Percentiles rank a stretch among this genome's conserved stretches.
Evolutionary conservation across 2,888 invertebrate species (phyloP).

Genomic region (Thymelicus sylvestris): DNA sequence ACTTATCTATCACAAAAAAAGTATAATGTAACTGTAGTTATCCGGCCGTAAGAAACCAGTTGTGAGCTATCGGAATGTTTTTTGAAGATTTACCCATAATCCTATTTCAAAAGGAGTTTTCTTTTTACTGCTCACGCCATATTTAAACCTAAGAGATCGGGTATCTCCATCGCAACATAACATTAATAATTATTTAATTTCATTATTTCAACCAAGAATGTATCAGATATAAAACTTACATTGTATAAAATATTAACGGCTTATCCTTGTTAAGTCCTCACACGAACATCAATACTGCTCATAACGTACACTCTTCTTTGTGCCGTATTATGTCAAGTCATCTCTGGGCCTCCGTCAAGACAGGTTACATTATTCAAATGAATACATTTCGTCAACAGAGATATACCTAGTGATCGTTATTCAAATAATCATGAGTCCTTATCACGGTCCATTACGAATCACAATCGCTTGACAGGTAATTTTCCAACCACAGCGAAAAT

Average conservation of each 20-base stretch:
- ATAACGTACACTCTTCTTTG: conserved; percentile 59
- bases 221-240: no score
- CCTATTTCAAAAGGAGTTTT: no score
- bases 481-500: conserved; percentile 17
- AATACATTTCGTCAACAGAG: conserved; percentile 60
- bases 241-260: background rate
- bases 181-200: no score
- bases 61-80: no score
- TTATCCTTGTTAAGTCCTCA: conserved; percentile 40
- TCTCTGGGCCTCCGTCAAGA: conserved; percentile 69
- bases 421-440: conserved; percentile 42
- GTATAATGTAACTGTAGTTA: no score
- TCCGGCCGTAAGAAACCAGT: no score
- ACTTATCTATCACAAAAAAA: no score
- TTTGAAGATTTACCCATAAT: no score
- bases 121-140: no score
- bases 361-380: conserved; percentile 82
- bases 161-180: no score
- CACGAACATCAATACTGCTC: conserved; percentile 44
- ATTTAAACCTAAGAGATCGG: no score
- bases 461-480: conserved; percentile 43
- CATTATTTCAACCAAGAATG: no score
- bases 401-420: conserved; percentile 44
- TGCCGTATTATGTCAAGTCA: conserved; percentile 78
- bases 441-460: conserved; percentile 39